Conservation (phyloP, 1,140 invertebrate genomes). For the Bursaphelenchus mucronatus region DNA sequence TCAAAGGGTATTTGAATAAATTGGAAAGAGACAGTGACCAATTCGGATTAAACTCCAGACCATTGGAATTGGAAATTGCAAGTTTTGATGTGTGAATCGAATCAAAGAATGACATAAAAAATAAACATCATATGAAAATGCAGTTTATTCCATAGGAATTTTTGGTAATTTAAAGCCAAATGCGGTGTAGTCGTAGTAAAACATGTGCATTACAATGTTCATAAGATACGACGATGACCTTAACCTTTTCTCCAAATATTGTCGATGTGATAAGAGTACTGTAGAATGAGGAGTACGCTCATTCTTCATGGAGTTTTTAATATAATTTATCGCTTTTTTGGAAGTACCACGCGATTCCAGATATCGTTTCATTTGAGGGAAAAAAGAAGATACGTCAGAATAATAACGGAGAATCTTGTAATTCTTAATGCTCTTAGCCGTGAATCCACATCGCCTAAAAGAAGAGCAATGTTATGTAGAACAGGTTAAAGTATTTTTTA, state of each 20-base stretch:
- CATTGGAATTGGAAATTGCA: too few species aligned
- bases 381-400: constrained; percentile 3
- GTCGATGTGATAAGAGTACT: neutral
- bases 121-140: too few species aligned
- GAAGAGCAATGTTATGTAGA: neutral
- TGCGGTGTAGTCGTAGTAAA: constrained; percentile 6
- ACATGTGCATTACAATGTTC: constrained; percentile 1
- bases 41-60: too few species aligned
- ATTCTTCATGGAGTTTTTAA: constrained; percentile 8
- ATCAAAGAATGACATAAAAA: too few species aligned
- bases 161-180: constrained; percentile 5
- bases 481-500: neutral
- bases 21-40: too few species aligned
- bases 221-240: constrained; percentile 11
- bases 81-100: too few species aligned
- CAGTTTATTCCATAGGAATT: neutral
- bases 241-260: neutral
- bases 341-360: neutral
- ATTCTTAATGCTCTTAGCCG: neutral
- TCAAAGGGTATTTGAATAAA: too few species aligned
- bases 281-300: constrained; percentile 9
- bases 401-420: constrained; percentile 11
- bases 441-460: constrained; percentile 10
- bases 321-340: constrained; percentile 5
- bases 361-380: constrained; percentile 3